Percentiles rank a stretch among this genome's conserved stretches.
Evolutionary conservation across 1,140 invertebrate genomes (phyloP).

Genomic region (Delia radicum): DNA sequence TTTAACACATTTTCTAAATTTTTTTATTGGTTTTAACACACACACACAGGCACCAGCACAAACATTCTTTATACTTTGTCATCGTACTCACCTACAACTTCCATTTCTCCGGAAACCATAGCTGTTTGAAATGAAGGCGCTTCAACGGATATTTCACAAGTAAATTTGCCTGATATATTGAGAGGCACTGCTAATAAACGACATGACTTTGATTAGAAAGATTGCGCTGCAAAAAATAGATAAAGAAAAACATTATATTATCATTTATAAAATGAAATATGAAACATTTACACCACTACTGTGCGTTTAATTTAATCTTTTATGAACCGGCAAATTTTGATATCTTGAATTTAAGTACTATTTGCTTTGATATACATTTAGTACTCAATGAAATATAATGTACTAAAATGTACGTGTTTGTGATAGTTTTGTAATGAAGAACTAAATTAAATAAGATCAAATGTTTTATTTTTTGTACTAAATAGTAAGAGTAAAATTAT

Average conservation of each 20-base stretch:
- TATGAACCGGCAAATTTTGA: too few relatives aligned
- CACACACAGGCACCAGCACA: background rate
- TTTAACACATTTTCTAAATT: background rate
- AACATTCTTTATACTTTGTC: background rate
- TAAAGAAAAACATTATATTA: constrained; percentile 16
- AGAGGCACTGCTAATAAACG: constrained; percentile 61
- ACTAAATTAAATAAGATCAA: too few relatives aligned
- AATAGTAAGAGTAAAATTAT: too few relatives aligned
- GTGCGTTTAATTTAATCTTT: too few relatives aligned
- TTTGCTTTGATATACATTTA: too few relatives aligned
- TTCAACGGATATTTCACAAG: constrained; percentile 82
- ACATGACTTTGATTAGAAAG: constrained; percentile 66
- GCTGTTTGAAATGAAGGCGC: constrained; percentile 82
- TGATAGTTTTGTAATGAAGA: too few relatives aligned
- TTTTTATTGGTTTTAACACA: background rate
- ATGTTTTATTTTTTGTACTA: too few relatives aligned
- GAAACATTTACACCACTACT: background rate
- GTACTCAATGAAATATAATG: too few relatives aligned
- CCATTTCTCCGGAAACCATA: constrained; percentile 68
- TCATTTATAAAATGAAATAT: background rate
- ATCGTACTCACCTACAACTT: constrained; percentile 69
- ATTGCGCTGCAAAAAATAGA: constrained; percentile 53
- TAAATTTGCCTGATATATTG: constrained; percentile 69
- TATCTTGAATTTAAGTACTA: too few relatives aligned
- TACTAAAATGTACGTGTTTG: too few relatives aligned